Conservation (phyloP, 2,113 vertebrate species). For the Crotalus tigris region DNA sequence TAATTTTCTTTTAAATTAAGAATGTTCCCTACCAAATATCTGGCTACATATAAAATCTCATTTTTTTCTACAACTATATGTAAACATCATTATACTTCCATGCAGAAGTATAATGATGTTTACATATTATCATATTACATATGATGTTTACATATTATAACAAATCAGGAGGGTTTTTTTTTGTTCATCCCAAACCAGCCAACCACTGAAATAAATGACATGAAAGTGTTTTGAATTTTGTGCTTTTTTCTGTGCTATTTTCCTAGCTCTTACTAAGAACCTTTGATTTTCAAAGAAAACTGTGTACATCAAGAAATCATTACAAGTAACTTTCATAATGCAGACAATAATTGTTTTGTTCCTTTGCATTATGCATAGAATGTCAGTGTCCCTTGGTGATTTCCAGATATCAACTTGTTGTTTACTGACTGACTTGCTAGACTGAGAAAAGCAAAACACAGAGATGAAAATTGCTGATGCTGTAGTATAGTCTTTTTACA, state of each 20-base stretch:
- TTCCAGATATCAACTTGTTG: not conserved
- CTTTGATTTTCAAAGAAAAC: slow-evolving; percentile 1
- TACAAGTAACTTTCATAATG: not conserved
- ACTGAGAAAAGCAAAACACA: slow-evolving; percentile 4
- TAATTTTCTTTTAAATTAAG: not conserved
- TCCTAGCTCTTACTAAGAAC: not conserved
- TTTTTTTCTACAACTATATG: not conserved
- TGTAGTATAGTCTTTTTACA: not conserved
- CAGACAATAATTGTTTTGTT: not conserved
- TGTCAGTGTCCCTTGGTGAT: not conserved
- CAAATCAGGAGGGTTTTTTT: not conserved
- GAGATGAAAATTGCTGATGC: not conserved
- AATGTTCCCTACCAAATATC: not conserved
- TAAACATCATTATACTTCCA: not conserved
- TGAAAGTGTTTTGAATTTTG: slow-evolving; percentile 16
- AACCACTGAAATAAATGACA: not conserved
- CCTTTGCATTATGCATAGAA: not conserved
- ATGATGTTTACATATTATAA: not conserved
- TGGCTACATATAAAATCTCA: not conserved
- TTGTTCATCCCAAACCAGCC: not conserved
- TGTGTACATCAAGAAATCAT: not conserved
- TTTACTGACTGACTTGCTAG: slow-evolving; percentile 14
- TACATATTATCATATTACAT: too few species aligned
- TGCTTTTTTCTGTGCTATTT: not conserved
- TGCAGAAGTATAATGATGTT: not conserved